Base-by-base conservation (phyloP, 2,888 invertebrate species). In the Girardia tigrina region DNA sequence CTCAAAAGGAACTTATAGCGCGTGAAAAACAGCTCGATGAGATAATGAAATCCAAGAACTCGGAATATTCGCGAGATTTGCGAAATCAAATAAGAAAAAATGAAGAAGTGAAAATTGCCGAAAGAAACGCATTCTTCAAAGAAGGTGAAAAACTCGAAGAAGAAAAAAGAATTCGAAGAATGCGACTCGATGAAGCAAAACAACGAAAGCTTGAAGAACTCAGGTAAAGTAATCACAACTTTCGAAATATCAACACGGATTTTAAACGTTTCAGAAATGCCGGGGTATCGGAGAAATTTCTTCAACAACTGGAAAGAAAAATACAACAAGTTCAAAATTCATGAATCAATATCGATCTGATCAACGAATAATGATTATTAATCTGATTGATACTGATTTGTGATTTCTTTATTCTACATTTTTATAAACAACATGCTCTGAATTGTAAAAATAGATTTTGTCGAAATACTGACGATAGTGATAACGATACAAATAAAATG, bases 241-340 rank as follows among this genome's bases (percentile, higher is more conserved):
- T 77, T n/a, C 0, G 23, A 26, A 28, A 26, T 29, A 12, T 71
- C 27, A 26, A 12, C 23, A 4, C 27, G 14, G n/a, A 2, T 71
- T 71, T 29, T 29, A 71, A 26, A 2, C 6, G 2, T 16, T 75
- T 26, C 80, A 84, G 84, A 77, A 77, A 78, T 78, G 83, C 82
- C 76, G 84, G 84, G 28, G 83, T 84, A 70, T 83, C 82, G 36
- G 84, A 83, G 77, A 84, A 83, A 77, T 84, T 84, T 78, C 79
- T 84, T 79, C 79, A 80, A n/a, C 82, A 83, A 78, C 83, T 84
- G 72, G 84, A 84, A 76, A 79, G 83, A 74, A 84, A 84, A 78
- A 80, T 83, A 36, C 80, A 80, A 76, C 80, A 80, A 76, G 81
- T 81, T 42, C 81, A 81, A 76, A 79, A 74, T 29, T 42, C 73